These are phyloP conservation scores for Urosaurus nigricauda DNA, from an alignment of 2,797 vertebrate genomes.

Conservation along the genomic window DNA sequence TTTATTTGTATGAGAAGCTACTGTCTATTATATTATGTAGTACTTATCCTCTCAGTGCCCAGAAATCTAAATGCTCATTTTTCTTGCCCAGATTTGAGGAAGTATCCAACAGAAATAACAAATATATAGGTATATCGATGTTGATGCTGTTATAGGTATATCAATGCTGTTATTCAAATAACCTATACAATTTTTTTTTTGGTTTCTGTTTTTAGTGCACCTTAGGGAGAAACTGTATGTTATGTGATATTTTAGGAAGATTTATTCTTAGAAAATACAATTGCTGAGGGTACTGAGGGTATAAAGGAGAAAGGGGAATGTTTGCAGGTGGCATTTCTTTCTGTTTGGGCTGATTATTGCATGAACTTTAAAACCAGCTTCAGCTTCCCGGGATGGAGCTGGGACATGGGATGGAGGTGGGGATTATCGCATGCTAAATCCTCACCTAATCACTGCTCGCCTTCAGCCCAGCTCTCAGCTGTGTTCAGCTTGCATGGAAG, in stretches of 20 bases:
- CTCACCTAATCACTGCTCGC: too few species aligned
- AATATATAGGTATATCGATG: not conserved
- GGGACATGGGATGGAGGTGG: too few species aligned
- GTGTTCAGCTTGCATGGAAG: too few species aligned
- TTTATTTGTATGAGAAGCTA: not conserved
- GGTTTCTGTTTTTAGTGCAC: not conserved
- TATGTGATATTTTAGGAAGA: not conserved
- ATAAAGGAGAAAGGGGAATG: not conserved
- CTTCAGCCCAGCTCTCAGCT: too few species aligned
- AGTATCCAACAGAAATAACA: not conserved
- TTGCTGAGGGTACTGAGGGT: not conserved
- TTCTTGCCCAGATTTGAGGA: not conserved
- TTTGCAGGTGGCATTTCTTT: not conserved
- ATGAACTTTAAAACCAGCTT: too few species aligned
- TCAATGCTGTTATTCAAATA: not conserved
- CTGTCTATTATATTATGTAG: not conserved
- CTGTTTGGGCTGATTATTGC: not conserved
- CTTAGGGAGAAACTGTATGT: not conserved
- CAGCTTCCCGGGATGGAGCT: too few species aligned
- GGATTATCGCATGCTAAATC: too few species aligned
- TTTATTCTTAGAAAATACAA: not conserved
- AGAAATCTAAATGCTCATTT: not conserved
- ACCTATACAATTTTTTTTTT: not conserved
- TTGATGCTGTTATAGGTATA: not conserved
- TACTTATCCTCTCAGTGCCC: not conserved